Evolutionary conservation across 2,888 invertebrate species (phyloP), one percentile per base, ranked within the genome.

Genomic region (Diloba caeruleocephala): DNA sequence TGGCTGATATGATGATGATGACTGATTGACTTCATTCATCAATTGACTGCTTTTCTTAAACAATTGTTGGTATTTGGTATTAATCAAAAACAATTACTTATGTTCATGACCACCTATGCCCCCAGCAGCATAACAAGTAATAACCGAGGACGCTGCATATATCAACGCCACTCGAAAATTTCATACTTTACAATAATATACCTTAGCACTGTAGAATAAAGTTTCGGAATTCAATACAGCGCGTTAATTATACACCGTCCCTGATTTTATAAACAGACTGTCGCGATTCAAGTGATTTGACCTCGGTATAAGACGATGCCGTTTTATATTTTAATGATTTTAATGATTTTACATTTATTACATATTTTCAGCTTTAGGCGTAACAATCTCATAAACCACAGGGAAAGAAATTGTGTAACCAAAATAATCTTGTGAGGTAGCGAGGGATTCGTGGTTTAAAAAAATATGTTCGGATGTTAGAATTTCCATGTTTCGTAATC

Each of bases 271-370:
- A 69, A 56, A 48, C 67, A 63, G 37, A 49, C 58, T 39, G 52
- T 46, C 39, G 37, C 36, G 25, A 57, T 54, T 66, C 62, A 73
- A 75, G 59, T 75, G 71, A 67, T 68, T 63, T 33, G 74, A 62
- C 74, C 74, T 74, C 58, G 60, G 44, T 34, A 37, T 29, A 34
- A 36, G 53, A 38, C 37, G 49, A 55, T 48, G 56, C 48, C 59
- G 65, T 57, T 68, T 64, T 55, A 34, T 42, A 55, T 51, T 56
- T 48, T 48, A 48, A 50, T 48, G 32, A 55, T 55, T 53, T 55
- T 45, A 50, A n/a, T n/a, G n/a, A n/a, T n/a, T n/a, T n/a, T n/a
- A n/a, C n/a, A n/a, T n/a, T n/a, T n/a, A n/a, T n/a, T n/a, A n/a
- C n/a, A n/a, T n/a, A n/a, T n/a, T n/a, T n/a, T n/a, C n/a, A n/a